phyloP scores from a whole-genome alignment of 2,888 invertebrate genomes.

The Drosophila pullipes region DNA sequence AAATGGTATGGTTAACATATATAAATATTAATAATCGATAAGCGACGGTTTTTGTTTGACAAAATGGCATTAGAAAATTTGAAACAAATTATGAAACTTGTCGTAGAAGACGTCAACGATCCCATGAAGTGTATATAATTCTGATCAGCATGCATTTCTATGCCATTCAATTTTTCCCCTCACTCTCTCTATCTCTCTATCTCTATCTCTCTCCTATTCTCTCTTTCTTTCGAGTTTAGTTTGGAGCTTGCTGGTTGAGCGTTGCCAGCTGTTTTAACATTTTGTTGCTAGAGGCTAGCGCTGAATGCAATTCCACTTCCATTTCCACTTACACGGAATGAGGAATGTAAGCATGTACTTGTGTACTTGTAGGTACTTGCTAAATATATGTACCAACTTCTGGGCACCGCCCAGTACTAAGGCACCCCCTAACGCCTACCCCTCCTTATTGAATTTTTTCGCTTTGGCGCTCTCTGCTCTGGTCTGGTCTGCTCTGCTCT shows the following conservation, averaged over 20 bases:
- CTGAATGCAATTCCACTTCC: neutral
- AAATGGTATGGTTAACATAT: too few relatives aligned
- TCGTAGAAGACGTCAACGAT: neutral
- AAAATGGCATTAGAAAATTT: neutral
- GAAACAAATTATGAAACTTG: neutral
- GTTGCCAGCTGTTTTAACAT: neutral
- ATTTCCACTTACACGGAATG: neutral
- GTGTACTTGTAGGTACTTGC: conserved; percentile 25
- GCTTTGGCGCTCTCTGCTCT: conserved; percentile 1
- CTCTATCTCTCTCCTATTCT: neutral
- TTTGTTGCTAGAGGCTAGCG: conserved; percentile 2
- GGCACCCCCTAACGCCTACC: neutral
- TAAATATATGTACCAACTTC: conserved; percentile 19
- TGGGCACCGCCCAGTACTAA: conserved; percentile 36
- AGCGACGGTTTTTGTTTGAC: neutral
- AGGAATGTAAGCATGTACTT: conserved; percentile 21
- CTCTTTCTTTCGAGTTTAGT: neutral
- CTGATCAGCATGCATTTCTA: neutral
- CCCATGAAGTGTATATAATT: neutral
- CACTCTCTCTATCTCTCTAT: neutral
- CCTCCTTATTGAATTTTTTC: neutral
- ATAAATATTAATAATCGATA: too few relatives aligned
- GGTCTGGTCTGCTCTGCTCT: neutral
- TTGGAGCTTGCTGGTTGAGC: neutral
- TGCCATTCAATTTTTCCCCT: neutral